Base-by-base conservation (phyloP, 2,113 vertebrate species). In the Rafetus swinhoei region DNA sequence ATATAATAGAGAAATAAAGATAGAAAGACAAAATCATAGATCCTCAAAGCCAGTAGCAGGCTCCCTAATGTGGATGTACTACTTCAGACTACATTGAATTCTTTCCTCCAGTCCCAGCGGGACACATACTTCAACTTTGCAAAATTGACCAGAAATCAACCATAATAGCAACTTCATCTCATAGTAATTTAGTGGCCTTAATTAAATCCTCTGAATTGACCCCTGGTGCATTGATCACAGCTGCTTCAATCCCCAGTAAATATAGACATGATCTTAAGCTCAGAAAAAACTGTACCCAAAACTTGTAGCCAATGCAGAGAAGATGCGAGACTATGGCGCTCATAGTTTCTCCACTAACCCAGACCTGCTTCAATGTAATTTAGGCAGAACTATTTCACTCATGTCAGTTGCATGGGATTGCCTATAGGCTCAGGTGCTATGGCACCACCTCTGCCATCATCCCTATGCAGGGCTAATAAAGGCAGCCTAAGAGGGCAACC, bases 391-490 rank as follows among this genome's bases (percentile, higher is more conserved):
- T 69, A 18, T 77, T 93, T 57, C 8, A 55, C 12, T n/a, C 52
- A 83, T 14, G 54, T 12, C 84, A 56, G 65, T 50, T 54, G 25
- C 10, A 53, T 55, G 80, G 57, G 19, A 16, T 81, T 72, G 76
- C 52, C 0, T 50, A 25, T 0, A 35, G 29, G 81, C 24, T 45
- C 50, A 24, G 27, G 29, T 1, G 69, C 3, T 72, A 5, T 1
- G 35, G 65, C 18, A 35, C 32, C 18, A 72, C 81, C 85, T 55
- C 27, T 93, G 29, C 29, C 5, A 93, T 76, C 9, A n/a, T n/a
- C 79, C 52, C 25, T 29, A 4, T 2, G 59, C 27, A 91, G 35
- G 79, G 39, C 62, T n/a, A 25, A 77, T 19, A 1, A 74, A 16
- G 56, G 6, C 0, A 81, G 24, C 19, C 57, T 12, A 8, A 77